Evolutionary conservation across 2,888 invertebrate species (phyloP).

Genomic region (Heliconius charithonia): DNA sequence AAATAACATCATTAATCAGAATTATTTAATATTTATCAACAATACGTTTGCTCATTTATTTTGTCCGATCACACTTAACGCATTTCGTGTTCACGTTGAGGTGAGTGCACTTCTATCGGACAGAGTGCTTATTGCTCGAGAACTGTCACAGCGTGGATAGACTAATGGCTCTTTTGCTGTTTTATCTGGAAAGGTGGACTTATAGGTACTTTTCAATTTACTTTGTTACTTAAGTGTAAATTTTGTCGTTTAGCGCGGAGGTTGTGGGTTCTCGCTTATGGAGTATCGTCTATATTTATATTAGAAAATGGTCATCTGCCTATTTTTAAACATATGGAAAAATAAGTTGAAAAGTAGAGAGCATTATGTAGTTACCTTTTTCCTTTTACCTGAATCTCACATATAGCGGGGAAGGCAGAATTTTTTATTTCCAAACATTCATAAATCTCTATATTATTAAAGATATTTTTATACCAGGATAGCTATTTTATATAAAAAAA

Average conservation of each 20-base stretch:
- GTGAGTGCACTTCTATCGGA: constrained; percentile 29
- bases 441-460: too few species aligned
- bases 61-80: constrained; percentile 4
- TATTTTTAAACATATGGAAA: neutral
- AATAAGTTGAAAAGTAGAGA: neutral
- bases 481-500: too few species aligned
- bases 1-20: too few species aligned
- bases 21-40: neutral
- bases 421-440: too few species aligned
- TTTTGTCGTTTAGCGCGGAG: neutral
- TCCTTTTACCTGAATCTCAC: too few species aligned
- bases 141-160: constrained; percentile 25
- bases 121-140: constrained; percentile 33
- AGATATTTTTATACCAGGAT: too few species aligned
- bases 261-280: neutral
- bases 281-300: neutral
- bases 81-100: constrained; percentile 27
- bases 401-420: too few species aligned
- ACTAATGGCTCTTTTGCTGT: constrained; percentile 27
- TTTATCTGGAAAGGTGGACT: neutral
- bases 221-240: neutral
- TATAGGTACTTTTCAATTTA: neutral
- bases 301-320: neutral
- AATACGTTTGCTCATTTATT: constrained; percentile 23
- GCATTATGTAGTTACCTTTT: too few species aligned